These are phyloP conservation scores for Athalia rosae DNA, from an alignment of 2,888 invertebrate genomes.

Conservation along the genomic window DNA sequence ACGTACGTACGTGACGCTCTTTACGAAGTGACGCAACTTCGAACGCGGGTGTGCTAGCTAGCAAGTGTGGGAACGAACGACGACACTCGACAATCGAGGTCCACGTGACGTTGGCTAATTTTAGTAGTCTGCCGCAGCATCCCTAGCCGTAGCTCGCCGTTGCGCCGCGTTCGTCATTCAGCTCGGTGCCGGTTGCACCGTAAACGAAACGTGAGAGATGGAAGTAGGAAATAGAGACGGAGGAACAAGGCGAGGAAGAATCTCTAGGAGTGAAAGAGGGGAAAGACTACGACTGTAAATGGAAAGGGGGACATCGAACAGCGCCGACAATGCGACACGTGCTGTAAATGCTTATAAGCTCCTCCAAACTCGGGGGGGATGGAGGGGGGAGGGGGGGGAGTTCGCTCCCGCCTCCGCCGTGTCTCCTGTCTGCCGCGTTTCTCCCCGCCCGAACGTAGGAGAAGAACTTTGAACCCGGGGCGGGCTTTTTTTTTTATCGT, in stretches of 20 bases:
- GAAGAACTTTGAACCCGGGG: slow-evolving; percentile 30
- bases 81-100: slow-evolving; percentile 25
- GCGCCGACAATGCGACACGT: slow-evolving; percentile 41
- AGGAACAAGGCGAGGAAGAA: slow-evolving; percentile 48
- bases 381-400: too few species aligned
- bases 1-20: not conserved
- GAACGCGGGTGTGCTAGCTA: not conserved
- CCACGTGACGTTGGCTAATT: slow-evolving; percentile 45
- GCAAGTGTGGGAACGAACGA: slow-evolving; percentile 41
- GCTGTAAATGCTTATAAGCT: slow-evolving; percentile 41
- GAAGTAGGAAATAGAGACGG: slow-evolving; percentile 18
- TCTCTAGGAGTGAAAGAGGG: slow-evolving; percentile 45
- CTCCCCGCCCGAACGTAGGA: slow-evolving; percentile 8
- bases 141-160: too few species aligned
- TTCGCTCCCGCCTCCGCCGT: not conserved
- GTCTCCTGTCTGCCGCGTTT: slow-evolving; percentile 7
- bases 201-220: slow-evolving; percentile 41
- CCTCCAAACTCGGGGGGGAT: slow-evolving; percentile 11
- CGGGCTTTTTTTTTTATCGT: not conserved
- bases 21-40: slow-evolving; percentile 32
- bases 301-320: slow-evolving; percentile 46
- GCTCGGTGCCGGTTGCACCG: slow-evolving; percentile 33
- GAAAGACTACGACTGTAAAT: slow-evolving; percentile 48
- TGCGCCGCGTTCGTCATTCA: slow-evolving; percentile 5
- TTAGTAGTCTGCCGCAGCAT: slow-evolving; percentile 17